A percentile compares a stretch with the other conserved stretches of the same genome.
Evolutionary conservation across 2,797 vertebrate genomes (phyloP).

Genomic region (Periparus ater): DNA sequence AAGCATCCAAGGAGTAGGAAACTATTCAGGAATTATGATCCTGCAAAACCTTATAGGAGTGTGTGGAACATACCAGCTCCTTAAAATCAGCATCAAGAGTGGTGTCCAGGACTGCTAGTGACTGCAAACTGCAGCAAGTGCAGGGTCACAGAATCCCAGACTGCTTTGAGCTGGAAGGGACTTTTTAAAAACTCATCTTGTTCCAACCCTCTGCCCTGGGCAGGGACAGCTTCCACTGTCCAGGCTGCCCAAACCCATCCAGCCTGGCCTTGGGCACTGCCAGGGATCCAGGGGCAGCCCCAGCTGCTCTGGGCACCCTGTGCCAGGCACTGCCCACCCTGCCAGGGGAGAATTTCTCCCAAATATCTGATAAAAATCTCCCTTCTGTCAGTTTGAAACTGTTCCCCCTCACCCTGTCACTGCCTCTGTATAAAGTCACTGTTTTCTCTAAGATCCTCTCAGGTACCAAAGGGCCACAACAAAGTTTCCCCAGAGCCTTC

Average conservation of each 20-base stretch:
- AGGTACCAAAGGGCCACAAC: neutral
- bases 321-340: neutral
- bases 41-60: neutral
- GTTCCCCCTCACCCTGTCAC: neutral
- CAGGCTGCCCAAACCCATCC: neutral
- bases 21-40: neutral
- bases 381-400: neutral
- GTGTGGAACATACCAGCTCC: neutral
- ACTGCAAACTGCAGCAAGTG: neutral
- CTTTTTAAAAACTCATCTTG: neutral
- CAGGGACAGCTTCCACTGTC: neutral
- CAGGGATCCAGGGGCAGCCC: neutral
- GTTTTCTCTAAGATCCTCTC: neutral
- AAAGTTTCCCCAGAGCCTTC: neutral
- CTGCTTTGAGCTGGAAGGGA: neutral
- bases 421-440: neutral
- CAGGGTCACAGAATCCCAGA: neutral
- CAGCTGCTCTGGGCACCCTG: neutral
- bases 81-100: neutral
- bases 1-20: neutral
- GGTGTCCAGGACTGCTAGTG: neutral
- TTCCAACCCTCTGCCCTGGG: neutral
- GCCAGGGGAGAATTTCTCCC: neutral
- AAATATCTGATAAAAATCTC: neutral
- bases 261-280: neutral